phyloP scores from a whole-genome alignment of 2,888 invertebrate genomes.

The Euplagia quadripunctaria region DNA sequence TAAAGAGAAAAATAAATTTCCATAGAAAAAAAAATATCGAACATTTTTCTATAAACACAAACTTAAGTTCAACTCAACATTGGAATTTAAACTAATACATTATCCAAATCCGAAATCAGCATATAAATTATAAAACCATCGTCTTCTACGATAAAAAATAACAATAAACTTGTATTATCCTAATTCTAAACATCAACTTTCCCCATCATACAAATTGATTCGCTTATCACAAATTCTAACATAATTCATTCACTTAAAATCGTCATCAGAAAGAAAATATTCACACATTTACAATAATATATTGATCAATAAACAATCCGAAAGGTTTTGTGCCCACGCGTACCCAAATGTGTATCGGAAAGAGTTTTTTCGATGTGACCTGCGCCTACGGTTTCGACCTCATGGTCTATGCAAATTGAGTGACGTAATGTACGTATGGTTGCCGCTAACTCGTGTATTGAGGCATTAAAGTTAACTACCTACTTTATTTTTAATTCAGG shows the following conservation, averaged over 20 bases:
- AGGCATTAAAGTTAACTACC: constrained; percentile 14
- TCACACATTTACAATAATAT: constrained; percentile 49
- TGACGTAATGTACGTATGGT: constrained; percentile 34
- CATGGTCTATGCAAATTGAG: constrained; percentile 60
- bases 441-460: constrained; percentile 20
- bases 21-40: not conserved
- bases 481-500: constrained; percentile 8
- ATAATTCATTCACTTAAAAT: constrained; percentile 53
- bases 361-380: constrained; percentile 50
- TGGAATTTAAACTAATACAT: constrained; percentile 19
- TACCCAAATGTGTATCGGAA: constrained; percentile 47
- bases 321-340: constrained; percentile 48
- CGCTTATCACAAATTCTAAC: constrained; percentile 41
- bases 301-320: constrained; percentile 51
- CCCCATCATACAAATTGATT: constrained; percentile 48
- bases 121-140: constrained; percentile 41
- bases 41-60: not conserved
- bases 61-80: not conserved
- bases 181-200: constrained; percentile 44
- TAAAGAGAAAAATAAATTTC: not conserved
- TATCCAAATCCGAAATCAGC: constrained; percentile 29
- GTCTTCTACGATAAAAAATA: constrained; percentile 38
- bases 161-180: constrained; percentile 52
- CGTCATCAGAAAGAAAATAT: constrained; percentile 41
- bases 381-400: constrained; percentile 61